phyloP scores from a whole-genome alignment of 2,888 invertebrate genomes.

The Timema cristinae region DNA sequence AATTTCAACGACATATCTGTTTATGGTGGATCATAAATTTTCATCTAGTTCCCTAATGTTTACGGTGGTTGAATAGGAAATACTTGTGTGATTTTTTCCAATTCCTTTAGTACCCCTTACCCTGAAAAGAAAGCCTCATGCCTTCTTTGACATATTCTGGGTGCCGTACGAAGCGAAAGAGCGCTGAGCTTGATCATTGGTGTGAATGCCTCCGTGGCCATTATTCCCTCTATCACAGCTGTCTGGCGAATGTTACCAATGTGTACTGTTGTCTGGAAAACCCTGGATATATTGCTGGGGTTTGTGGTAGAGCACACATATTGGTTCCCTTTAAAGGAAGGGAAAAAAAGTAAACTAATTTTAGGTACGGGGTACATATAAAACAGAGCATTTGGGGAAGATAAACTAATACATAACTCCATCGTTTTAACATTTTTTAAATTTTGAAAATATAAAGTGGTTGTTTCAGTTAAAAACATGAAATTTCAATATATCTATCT shows the following conservation, averaged over 20 bases:
- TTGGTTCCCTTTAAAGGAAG: conserved; percentile 69
- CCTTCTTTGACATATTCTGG: conserved; percentile 83
- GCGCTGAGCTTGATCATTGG: conserved; percentile 83
- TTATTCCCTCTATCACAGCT: conserved; percentile 59
- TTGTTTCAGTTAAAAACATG: too few species aligned
- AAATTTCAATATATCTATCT: too few species aligned
- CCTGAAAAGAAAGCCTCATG: conserved; percentile 74
- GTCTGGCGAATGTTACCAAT: conserved; percentile 95
- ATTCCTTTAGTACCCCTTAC: conserved; percentile 83
- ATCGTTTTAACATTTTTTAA: too few species aligned
- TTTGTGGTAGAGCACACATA: conserved; percentile 85
- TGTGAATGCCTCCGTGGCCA: conserved; percentile 64
- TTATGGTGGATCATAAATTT: too few species aligned
- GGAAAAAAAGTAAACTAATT: background rate
- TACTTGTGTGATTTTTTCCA: conserved; percentile 74
- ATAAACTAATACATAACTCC: background rate
- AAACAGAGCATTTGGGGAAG: background rate
- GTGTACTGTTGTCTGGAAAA: conserved; percentile 89
- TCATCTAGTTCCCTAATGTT: background rate
- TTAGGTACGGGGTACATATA: background rate
- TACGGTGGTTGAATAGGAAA: conserved; percentile 49
- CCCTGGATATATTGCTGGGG: conserved; percentile 77
- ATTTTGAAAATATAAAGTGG: too few species aligned
- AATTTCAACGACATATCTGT: too few species aligned
- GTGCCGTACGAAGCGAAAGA: conserved; percentile 83